These are phyloP conservation scores for Andrena marginata DNA, from an alignment of 2,888 invertebrate genomes.

Conservation along the genomic window DNA sequence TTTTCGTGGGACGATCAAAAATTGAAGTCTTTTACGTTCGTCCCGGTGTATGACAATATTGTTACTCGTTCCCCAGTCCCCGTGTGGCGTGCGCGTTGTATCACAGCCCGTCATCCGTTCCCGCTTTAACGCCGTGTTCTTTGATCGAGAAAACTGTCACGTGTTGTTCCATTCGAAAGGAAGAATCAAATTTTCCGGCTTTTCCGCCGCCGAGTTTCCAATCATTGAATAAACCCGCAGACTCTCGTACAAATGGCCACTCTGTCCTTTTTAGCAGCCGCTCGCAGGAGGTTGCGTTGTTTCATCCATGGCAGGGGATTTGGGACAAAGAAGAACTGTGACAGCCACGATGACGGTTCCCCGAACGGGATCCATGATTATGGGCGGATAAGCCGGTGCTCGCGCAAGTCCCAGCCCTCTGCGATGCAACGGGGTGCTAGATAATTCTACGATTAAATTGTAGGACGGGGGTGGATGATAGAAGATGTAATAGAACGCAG, in stretches of 20 bases:
- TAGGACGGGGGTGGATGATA: too few species aligned
- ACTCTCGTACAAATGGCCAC: constrained; percentile 30
- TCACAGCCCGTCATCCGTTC: constrained; percentile 26
- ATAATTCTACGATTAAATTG: background rate
- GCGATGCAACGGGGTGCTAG: background rate
- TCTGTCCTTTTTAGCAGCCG: background rate
- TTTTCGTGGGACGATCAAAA: constrained; percentile 20
- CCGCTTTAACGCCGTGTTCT: constrained; percentile 40
- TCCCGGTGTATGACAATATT: constrained; percentile 36
- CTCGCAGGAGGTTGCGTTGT: background rate
- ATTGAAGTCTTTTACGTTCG: constrained; percentile 40
- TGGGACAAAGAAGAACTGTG: background rate
- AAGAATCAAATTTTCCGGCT: constrained; percentile 58
- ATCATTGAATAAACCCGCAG: constrained; percentile 55
- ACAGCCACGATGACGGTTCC: background rate
- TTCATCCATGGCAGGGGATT: constrained; percentile 1
- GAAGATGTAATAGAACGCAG: too few species aligned
- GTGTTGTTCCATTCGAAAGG: constrained; percentile 45
- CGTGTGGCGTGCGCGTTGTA: constrained; percentile 28
- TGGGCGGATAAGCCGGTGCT: background rate
- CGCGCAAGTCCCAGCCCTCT: background rate
- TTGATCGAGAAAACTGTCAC: constrained; percentile 59
- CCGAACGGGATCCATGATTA: background rate
- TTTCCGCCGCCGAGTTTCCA: constrained; percentile 47
- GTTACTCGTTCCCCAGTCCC: constrained; percentile 33